Evolutionary conservation across 1,140 invertebrate species (phyloP), one percentile per base, ranked within the genome.

Genomic region (Bombus ignitus): DNA sequence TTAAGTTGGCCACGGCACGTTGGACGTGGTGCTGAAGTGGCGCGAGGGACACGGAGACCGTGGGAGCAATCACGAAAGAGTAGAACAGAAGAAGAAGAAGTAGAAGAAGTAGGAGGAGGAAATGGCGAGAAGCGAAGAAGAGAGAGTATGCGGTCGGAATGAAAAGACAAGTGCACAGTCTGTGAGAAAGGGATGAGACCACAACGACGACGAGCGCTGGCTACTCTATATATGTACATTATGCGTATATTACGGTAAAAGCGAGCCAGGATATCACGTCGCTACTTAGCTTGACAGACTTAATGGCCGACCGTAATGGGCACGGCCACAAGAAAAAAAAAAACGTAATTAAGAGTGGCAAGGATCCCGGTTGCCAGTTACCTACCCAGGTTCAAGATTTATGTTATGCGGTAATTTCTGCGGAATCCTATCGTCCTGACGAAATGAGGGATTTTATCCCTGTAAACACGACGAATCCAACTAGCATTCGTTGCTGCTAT

Each of bases 281-380:
- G 91, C 92, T 93, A 91, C 91, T 93, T 93, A 92, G 91, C 91
- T 93, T 91, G 93, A 92, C 91, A 90, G 89, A 92, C 91, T 94
- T 94, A 94, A 94, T 94, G 91, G 91, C 84, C 87, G 88, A 81
- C 87, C 86, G 89, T 94, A 93, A 93, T 93, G 89, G 88, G 89
- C 85, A 88, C 83, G 79, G 90, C 81, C 77, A 70, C 87, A 87
- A 92, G 83, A 87, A 93, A 91, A 91, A 32, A 32, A 92, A 91
- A 86, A 74, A 87, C 71, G 89, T 90, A 92, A 93, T 92, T 92
- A 92, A 92, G 91, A 91, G 89, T 80, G 90, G 89, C 89, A 85
- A 86, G 83, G 87, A 87, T 88, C 75, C 78, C 72, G 53, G 88
- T 88, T 87, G 74, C 83, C 82, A 68, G 83, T 84, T 88, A 80